phyloP scores from a whole-genome alignment of 2,797 vertebrate genomes.

The Eulemur coronatus region DNA sequence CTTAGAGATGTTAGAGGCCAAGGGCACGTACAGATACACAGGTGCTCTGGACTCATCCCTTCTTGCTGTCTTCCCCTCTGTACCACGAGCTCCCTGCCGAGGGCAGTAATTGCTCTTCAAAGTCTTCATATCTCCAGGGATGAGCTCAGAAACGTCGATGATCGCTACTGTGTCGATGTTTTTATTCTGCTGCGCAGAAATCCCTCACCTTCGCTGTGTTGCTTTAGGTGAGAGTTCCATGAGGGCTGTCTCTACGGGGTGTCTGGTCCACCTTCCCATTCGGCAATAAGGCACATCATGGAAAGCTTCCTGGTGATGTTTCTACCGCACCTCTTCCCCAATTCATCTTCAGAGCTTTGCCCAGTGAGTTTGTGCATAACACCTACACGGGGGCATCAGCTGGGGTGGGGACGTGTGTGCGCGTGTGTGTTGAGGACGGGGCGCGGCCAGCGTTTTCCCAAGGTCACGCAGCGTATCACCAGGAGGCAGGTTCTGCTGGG shows the following conservation, averaged over 20 bases:
- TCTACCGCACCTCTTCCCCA: background rate
- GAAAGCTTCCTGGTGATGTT: background rate
- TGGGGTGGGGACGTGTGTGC: fast-evolving
- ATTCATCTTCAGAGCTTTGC: background rate
- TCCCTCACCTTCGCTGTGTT: background rate
- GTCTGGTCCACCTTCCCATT: background rate
- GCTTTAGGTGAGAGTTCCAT: background rate
- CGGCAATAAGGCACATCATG: background rate
- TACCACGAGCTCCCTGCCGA: background rate
- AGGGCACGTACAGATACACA: background rate
- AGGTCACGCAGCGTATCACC: background rate
- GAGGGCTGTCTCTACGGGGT: background rate
- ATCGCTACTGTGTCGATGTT: background rate
- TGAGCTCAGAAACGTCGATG: background rate
- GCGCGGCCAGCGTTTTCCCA: background rate
- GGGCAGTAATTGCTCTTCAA: background rate
- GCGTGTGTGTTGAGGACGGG: fast-evolving
- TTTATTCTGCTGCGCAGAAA: background rate
- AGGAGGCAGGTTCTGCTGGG: background rate
- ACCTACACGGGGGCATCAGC: background rate
- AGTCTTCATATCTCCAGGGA: background rate
- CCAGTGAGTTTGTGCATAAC: background rate
- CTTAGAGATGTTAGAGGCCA: background rate
- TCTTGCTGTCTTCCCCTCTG: background rate
- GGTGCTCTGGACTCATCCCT: background rate